Base-by-base conservation (phyloP, 2,888 invertebrate genomes). In the Lasioglossum oenotherae region DNA sequence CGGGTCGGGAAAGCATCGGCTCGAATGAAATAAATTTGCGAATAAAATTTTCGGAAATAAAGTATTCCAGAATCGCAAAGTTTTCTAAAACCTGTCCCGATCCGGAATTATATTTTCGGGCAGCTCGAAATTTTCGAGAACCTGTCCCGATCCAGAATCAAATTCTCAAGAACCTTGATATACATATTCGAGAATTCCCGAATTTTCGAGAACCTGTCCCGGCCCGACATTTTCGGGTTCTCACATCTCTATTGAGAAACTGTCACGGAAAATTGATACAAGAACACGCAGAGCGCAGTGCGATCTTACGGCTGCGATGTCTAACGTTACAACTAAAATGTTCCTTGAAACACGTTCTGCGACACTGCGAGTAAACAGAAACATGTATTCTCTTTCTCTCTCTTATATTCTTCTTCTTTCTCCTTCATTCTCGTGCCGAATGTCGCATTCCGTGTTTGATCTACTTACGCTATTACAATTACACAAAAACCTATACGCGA, bases 381-480 rank as follows among this genome's bases (percentile, higher is more conserved):
- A n/a, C n/a, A n/a, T 72, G 38, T 12, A 16, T 10, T 72, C 41
- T 72, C 49, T 14, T 57, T 16, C 27, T n/a, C n/a, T 69, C 8
- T 69, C 19, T n/a, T n/a, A n/a, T n/a, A 2, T 67, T 35, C 10
- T n/a, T 35, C 67, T 35, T 38, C 35, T 23, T 67, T 10, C 23
- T 16, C 4, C 1, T 23, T 67, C 35, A 19, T 38, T 38, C 38
- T 38, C 71, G 60, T 46, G 31, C 64, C 46, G 46, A 75, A 57
- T 57, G 44, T 77, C 86, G 57, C 82, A 74, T 74, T 64, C 49
- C 67, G 72, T 80, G 71, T 80, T 80, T 84, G 71, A 53, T 77
- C 80, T 84, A 86, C 80, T 84, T 84, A 86, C 35, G 46, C 35
- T 84, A 78, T 12, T 71, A 60, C 19, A 12, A 71, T 80, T 73